Evolutionary conservation across 2,888 invertebrate species (phyloP).

Genomic region (Apomyelois bistriatella): DNA sequence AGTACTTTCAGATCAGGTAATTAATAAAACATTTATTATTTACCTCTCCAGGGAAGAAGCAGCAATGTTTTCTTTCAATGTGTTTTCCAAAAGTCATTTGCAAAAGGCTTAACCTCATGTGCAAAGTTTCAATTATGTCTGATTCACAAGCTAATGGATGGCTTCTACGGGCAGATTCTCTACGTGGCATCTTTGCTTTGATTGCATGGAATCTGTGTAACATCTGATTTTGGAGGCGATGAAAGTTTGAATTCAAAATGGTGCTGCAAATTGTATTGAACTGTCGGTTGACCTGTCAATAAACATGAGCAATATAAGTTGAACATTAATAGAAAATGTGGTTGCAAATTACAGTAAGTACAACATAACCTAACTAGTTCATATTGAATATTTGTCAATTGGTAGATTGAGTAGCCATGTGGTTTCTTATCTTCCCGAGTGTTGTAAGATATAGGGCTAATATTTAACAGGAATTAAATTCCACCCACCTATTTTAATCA

Average conservation of each 20-base stretch:
- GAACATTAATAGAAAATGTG: too few relatives aligned
- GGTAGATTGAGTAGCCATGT: too few relatives aligned
- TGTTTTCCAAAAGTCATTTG: slow-evolving; percentile 98
- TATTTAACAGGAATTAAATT: too few relatives aligned
- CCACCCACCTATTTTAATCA: too few relatives aligned
- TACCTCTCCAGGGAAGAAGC: slow-evolving; percentile 97
- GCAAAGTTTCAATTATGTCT: slow-evolving; percentile 95
- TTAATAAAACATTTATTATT: slow-evolving; percentile 29
- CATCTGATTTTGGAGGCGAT: slow-evolving; percentile 91
- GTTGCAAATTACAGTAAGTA: background rate
- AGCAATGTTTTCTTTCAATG: slow-evolving; percentile 94
- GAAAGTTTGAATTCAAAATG: slow-evolving; percentile 91
- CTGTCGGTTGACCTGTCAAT: slow-evolving; percentile 86
- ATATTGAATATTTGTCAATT: too few relatives aligned
- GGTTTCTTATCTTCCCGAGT: too few relatives aligned
- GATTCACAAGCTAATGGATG: slow-evolving; percentile 95
- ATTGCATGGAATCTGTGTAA: slow-evolving; percentile 91
- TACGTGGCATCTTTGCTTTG: slow-evolving; percentile 94
- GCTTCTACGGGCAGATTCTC: slow-evolving; percentile 94
- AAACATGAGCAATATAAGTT: slow-evolving; percentile 5
- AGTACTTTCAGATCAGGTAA: background rate
- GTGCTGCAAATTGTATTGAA: slow-evolving; percentile 90
- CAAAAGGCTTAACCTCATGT: slow-evolving; percentile 93
- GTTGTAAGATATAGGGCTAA: too few relatives aligned
- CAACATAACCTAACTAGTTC: too few relatives aligned